A percentile compares a stretch with the other conserved stretches of the same genome.
Evolutionary conservation across 2,888 invertebrate species (phyloP).

Genomic region (Metellina segmentata): DNA sequence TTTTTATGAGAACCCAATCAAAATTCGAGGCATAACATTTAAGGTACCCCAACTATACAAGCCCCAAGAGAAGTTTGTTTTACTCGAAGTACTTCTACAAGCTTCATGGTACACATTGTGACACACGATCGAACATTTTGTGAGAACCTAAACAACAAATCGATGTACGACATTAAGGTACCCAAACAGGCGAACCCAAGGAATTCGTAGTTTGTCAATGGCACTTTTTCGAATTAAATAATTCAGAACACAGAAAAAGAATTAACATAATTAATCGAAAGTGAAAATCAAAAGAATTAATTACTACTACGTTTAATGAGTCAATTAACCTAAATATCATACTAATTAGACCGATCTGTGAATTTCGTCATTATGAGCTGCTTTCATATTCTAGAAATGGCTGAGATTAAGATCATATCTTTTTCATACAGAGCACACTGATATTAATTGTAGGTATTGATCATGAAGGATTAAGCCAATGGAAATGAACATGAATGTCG

Average conservation of each 20-base stretch:
- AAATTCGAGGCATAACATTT: too few relatives aligned
- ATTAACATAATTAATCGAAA: slow-evolving; percentile 52
- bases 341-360: slow-evolving; percentile 54
- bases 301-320: slow-evolving; percentile 50
- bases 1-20: too few relatives aligned
- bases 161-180: too few relatives aligned
- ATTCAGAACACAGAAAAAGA: slow-evolving; percentile 10
- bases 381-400: slow-evolving; percentile 11
- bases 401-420: slow-evolving; percentile 24
- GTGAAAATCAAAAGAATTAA: slow-evolving; percentile 38
- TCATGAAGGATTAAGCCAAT: slow-evolving; percentile 7
- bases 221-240: slow-evolving; percentile 4
- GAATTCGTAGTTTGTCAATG: not conserved
- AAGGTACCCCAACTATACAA: too few relatives aligned
- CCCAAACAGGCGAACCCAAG: too few relatives aligned
- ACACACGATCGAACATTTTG: too few relatives aligned
- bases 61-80: too few relatives aligned
- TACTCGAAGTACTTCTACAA: too few relatives aligned
- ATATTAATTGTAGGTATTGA: slow-evolving; percentile 26
- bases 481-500: not conserved
- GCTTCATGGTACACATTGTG: too few relatives aligned
- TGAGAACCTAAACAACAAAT: too few relatives aligned
- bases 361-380: slow-evolving; percentile 52
- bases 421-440: not conserved
- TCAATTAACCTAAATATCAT: slow-evolving; percentile 62